Conservation (phyloP, 2,888 invertebrate species). For the Ommatoiulus sabulosus region DNA sequence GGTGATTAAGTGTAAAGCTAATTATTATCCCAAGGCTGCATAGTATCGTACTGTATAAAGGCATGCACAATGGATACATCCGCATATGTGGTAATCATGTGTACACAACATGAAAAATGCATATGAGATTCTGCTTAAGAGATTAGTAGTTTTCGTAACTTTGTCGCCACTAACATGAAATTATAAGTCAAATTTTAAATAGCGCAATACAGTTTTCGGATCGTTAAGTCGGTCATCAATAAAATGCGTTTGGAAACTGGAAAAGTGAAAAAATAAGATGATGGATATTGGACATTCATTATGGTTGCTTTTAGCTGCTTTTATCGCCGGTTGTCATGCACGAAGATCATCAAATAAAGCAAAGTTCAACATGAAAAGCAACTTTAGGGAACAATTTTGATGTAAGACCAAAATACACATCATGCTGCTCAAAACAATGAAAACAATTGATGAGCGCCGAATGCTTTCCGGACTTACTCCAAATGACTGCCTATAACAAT, state of each 20-base stretch:
- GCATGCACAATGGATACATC: too few relatives aligned
- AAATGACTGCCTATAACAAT: constrained; percentile 40
- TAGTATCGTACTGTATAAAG: too few relatives aligned
- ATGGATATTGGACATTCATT: neutral
- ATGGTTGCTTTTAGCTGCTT: neutral
- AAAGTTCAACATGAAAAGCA: constrained; percentile 3
- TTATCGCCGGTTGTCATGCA: neutral
- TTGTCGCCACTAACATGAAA: too few relatives aligned
- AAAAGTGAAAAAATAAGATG: neutral
- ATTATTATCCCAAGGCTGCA: too few relatives aligned
- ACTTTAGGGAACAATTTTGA: neutral
- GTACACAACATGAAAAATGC: too few relatives aligned
- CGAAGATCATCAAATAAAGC: neutral
- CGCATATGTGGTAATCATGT: too few relatives aligned
- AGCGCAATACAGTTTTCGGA: too few relatives aligned
- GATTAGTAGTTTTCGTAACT: too few relatives aligned
- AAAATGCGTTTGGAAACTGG: neutral
- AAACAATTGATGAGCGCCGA: neutral
- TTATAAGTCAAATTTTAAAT: too few relatives aligned
- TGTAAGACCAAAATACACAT: neutral
- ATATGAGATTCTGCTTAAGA: too few relatives aligned
- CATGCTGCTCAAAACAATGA: neutral
- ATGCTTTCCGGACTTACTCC: neutral
- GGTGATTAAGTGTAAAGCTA: too few relatives aligned
- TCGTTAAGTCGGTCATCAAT: neutral